phyloP scores from a whole-genome alignment of 1,140 invertebrate species.

The Choristoneura fumiferana region DNA sequence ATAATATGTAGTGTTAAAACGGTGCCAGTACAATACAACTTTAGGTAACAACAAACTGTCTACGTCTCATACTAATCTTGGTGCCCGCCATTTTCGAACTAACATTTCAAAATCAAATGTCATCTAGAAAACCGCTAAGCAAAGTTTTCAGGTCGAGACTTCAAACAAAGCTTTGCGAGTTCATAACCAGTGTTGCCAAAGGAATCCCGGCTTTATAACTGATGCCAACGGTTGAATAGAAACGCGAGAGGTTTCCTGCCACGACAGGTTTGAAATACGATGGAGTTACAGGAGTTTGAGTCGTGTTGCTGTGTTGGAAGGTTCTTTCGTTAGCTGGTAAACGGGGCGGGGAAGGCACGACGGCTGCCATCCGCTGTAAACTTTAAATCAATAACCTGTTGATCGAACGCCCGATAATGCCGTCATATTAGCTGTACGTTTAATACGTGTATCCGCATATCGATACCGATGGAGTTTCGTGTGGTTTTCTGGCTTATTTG shows the following conservation, averaged over 20 bases:
- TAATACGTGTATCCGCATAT: background rate
- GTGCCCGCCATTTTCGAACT: too few species aligned
- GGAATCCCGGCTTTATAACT: background rate
- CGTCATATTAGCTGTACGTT: conserved; percentile 9
- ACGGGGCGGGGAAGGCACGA: background rate
- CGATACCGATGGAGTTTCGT: background rate
- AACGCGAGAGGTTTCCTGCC: background rate
- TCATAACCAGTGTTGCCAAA: background rate
- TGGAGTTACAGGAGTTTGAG: background rate
- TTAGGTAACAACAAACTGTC: too few species aligned
- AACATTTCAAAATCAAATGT: conserved; percentile 9
- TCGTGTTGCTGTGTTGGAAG: background rate
- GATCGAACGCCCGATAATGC: conserved; percentile 5
- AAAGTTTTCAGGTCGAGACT: conserved; percentile 7
- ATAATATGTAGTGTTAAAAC: too few species aligned
- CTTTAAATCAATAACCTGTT: conserved; percentile 21
- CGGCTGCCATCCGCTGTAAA: background rate
- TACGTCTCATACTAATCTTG: too few species aligned
- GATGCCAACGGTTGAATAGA: background rate
- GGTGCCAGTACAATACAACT: too few species aligned
- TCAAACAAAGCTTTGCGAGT: background rate
- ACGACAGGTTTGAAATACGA: background rate
- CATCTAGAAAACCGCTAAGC: conserved; percentile 7
- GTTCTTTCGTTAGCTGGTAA: background rate
- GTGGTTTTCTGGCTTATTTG: too few species aligned